phyloP scores from a whole-genome alignment of 1,140 invertebrate species.

The Arctopsyche grandis region DNA sequence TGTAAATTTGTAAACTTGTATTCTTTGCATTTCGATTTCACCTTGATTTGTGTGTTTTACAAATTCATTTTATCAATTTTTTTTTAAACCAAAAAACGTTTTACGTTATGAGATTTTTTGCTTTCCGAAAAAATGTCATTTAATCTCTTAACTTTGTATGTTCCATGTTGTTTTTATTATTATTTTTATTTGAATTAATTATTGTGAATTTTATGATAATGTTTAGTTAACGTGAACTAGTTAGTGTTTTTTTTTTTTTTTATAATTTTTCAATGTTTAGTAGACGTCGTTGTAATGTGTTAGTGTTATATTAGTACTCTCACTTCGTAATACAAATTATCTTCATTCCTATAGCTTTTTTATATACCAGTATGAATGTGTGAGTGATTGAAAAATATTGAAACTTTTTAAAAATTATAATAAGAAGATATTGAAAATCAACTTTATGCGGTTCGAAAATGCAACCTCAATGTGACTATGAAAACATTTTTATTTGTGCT shows the following conservation, averaged over 20 bases:
- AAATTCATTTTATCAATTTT: too few species aligned
- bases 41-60: not conserved
- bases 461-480: not conserved
- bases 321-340: conserved; percentile 29
- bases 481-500: not conserved
- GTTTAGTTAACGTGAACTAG: conserved; percentile 2
- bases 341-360: conserved; percentile 39
- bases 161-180: conserved; percentile 12
- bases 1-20: not conserved
- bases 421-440: too few species aligned
- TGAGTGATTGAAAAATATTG: not conserved
- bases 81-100: too few species aligned
- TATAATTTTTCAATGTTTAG: conserved; percentile 23
- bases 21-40: not conserved
- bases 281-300: conserved; percentile 29
- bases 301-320: conserved; percentile 22
- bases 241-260: conserved; percentile 14
- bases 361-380: not conserved
- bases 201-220: not conserved
- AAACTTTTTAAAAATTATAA: not conserved
- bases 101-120: too few species aligned
- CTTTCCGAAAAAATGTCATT: too few species aligned
- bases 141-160: conserved; percentile 11
- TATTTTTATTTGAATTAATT: conserved; percentile 1
- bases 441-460: too few species aligned